Percentiles rank a stretch among this genome's conserved stretches.
These are phyloP conservation scores for Cabera pusaria DNA, from an alignment of 2,888 invertebrate species.

Conservation along the genomic window DNA sequence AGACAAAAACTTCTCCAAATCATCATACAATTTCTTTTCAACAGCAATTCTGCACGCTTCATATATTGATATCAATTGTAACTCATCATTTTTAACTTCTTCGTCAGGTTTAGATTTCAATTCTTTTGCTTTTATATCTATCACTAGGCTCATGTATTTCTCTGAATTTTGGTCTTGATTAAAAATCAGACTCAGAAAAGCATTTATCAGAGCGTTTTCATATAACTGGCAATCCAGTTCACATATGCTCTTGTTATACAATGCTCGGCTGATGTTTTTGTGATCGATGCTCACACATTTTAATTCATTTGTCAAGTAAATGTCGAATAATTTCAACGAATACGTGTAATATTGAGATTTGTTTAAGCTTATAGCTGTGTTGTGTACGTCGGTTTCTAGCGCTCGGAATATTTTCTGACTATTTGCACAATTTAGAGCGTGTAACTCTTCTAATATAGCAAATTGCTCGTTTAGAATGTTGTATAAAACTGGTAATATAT, in stretches of 20 bases:
- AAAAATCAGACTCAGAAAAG: conserved; percentile 60
- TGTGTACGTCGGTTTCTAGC: conserved; percentile 65
- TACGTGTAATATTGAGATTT: conserved; percentile 50
- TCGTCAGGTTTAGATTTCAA: conserved; percentile 41
- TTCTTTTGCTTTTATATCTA: conserved; percentile 67
- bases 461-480: conserved; percentile 50
- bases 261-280: conserved; percentile 60
- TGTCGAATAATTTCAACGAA: conserved; percentile 60
- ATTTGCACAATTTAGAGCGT: conserved; percentile 49
- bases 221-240: conserved; percentile 57
- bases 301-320: conserved; percentile 59
- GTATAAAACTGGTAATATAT: conserved; percentile 37
- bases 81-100: conserved; percentile 28
- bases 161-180: conserved; percentile 46
- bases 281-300: conserved; percentile 38
- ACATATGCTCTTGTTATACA: conserved; percentile 72
- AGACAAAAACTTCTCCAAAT: conserved; percentile 47
- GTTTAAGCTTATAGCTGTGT: conserved; percentile 61
- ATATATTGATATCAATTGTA: conserved; percentile 52
- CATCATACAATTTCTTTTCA: conserved; percentile 45
- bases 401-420: conserved; percentile 57
- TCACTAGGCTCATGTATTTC: conserved; percentile 66
- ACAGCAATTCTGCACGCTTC: conserved; percentile 44
- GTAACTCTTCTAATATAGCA: conserved; percentile 45
- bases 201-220: conserved; percentile 53